phyloP scores from a whole-genome alignment of 2,797 vertebrate genomes.

The Lagorchestes hirsutus region DNA sequence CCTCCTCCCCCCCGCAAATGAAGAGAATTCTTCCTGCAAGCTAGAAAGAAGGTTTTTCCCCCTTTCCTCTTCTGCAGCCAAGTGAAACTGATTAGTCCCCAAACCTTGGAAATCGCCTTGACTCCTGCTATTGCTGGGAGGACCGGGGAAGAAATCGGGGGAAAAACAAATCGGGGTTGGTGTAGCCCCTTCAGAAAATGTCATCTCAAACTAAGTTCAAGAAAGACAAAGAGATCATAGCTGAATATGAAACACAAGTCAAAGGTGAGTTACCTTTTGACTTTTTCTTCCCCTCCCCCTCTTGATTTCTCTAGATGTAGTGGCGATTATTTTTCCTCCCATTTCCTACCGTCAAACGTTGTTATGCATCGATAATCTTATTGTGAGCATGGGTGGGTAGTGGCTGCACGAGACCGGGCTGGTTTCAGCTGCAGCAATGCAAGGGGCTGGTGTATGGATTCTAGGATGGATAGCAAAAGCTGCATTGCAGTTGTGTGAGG shows the following conservation, averaged over 20 bases:
- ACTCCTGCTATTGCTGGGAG: constrained; percentile 60
- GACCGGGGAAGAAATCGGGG: constrained; percentile 77
- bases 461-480: constrained; percentile 69
- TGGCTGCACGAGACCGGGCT: constrained; percentile 57
- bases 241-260: constrained; percentile 97
- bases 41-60: constrained; percentile 52
- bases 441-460: constrained; percentile 52
- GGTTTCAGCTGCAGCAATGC: constrained; percentile 50
- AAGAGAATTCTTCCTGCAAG: constrained; percentile 63
- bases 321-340: background rate
- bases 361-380: constrained; percentile 74
- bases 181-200: constrained; percentile 88
- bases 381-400: constrained; percentile 66
- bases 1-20: constrained; percentile 15
- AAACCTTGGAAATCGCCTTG: constrained; percentile 77
- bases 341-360: constrained; percentile 62
- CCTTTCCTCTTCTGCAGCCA: constrained; percentile 32
- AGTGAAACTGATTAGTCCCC: constrained; percentile 70
- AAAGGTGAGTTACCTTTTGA: constrained; percentile 90
- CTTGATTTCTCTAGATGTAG: constrained; percentile 18
- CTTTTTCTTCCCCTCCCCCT: constrained; percentile 39
- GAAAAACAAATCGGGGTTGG: constrained; percentile 76
- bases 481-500: constrained; percentile 85
- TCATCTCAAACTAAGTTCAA: constrained; percentile 94
- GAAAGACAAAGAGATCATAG: constrained; percentile 99